Percentiles rank a stretch among this genome's conserved stretches.
These are phyloP conservation scores for Lota lota DNA, from an alignment of 2,113 vertebrate genomes.

Conservation along the genomic window DNA sequence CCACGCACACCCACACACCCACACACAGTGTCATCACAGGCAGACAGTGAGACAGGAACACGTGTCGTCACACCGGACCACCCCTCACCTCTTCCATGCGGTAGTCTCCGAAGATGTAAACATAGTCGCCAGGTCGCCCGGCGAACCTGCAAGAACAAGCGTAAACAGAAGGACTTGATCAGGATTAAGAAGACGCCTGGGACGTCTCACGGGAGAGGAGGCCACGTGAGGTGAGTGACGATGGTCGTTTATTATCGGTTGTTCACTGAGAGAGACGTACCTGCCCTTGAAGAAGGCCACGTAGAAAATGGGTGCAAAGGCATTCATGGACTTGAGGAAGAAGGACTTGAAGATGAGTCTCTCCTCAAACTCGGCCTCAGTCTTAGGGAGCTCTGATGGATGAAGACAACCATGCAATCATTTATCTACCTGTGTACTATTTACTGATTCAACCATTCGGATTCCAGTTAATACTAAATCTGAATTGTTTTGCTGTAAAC, in stretches of 20 bases:
- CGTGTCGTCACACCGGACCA: not conserved
- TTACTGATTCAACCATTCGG: not conserved
- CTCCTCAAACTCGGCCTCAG: conserved; percentile 91
- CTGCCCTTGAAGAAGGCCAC: conserved; percentile 99
- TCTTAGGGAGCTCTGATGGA: conserved; percentile 89
- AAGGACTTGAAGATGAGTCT: conserved; percentile 93
- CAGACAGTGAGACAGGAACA: no score
- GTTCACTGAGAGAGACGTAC: conserved; percentile 60
- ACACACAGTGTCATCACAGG: not conserved
- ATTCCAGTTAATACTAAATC: no score
- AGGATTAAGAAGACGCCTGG: not conserved
- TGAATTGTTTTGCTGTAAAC: no score
- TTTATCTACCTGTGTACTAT: not conserved
- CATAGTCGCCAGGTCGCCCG: conserved; percentile 88
- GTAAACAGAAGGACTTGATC: not conserved
- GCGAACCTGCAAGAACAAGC: conserved; percentile 78
- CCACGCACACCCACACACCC: not conserved
- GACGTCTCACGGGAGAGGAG: not conserved
- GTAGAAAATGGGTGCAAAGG: conserved; percentile 96
- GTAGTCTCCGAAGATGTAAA: conserved; percentile 89
- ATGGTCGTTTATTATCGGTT: not conserved
- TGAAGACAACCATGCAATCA: conserved; percentile 15
- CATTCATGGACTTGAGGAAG: conserved; percentile 95
- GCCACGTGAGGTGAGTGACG: not conserved
- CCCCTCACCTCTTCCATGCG: conserved; percentile 90